phyloP scores from a whole-genome alignment of 2,888 invertebrate genomes.

The Deilephila porcellus region DNA sequence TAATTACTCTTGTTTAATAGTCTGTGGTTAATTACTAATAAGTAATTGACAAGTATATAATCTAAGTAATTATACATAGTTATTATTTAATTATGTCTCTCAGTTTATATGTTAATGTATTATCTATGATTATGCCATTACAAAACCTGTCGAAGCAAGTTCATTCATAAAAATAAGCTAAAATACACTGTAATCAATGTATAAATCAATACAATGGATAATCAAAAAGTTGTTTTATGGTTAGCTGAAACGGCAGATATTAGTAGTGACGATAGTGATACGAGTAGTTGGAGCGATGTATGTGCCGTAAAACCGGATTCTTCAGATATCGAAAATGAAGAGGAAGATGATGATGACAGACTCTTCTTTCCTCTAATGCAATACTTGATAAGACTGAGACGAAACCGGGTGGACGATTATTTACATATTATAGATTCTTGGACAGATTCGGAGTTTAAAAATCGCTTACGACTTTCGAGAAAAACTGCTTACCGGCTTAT shows the following conservation, averaged over 20 bases:
- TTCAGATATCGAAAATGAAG: conserved; percentile 54
- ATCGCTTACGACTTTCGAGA: conserved; percentile 60
- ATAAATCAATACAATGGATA: conserved; percentile 29
- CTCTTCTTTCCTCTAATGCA: conserved; percentile 69
- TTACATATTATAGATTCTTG: conserved; percentile 68
- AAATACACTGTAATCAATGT: background rate
- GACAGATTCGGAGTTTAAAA: conserved; percentile 67
- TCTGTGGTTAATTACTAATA: no score
- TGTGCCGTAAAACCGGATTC: conserved; percentile 47
- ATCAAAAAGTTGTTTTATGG: conserved; percentile 51
- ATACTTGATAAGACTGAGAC: conserved; percentile 58
- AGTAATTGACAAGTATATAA: no score
- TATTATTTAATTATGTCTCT: no score
- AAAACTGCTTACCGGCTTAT: conserved; percentile 60
- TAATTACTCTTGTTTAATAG: no score
- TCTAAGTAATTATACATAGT: no score
- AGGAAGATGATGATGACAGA: conserved; percentile 54
- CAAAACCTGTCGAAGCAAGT: no score
- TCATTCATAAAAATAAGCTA: background rate
- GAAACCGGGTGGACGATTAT: conserved; percentile 66
- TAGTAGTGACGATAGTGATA: conserved; percentile 59
- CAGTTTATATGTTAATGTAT: no score
- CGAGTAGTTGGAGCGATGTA: conserved; percentile 62
- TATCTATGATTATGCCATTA: no score
- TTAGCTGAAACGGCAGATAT: conserved; percentile 47